Percentiles rank a stretch among this genome's conserved stretches.
Conservation (phyloP, 2,888 invertebrate genomes). For the Pyrochroa serraticornis region DNA sequence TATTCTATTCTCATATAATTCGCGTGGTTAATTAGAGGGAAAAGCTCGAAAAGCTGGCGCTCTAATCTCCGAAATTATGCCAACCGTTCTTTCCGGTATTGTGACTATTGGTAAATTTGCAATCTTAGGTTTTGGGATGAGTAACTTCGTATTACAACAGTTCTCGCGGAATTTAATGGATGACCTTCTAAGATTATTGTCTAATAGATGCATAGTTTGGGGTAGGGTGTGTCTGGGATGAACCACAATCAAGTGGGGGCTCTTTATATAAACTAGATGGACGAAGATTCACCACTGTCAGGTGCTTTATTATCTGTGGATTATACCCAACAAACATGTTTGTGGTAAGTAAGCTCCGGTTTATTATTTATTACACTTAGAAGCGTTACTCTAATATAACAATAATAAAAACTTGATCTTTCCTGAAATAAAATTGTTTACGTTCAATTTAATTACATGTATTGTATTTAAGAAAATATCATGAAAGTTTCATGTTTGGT, state of each 20-base stretch:
- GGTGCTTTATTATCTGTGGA: slow-evolving; percentile 24
- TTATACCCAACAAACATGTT: slow-evolving; percentile 27
- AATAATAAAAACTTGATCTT: no score
- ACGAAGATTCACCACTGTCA: slow-evolving; percentile 28
- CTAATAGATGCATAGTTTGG: slow-evolving; percentile 38
- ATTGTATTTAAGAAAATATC: no score
- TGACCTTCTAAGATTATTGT: slow-evolving; percentile 29
- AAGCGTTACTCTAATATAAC: background rate
- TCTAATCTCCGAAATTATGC: background rate
- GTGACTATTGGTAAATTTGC: background rate
- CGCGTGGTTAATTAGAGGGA: no score
- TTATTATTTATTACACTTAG: background rate
- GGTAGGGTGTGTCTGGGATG: slow-evolving; percentile 47
- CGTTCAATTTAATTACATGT: no score
- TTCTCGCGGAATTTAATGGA: slow-evolving; percentile 19
- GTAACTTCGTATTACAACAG: slow-evolving; percentile 14
- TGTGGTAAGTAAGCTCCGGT: slow-evolving; percentile 24
- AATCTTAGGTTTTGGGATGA: background rate
- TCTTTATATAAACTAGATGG: slow-evolving; percentile 42
- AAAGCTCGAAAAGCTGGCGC: no score
- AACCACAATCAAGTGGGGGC: slow-evolving; percentile 46
- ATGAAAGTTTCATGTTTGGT: background rate
- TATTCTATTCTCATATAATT: no score
- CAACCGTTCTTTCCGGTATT: background rate
- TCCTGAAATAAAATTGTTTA: no score